Conservation (phyloP, 2,797 vertebrate genomes). For the Adrianichthys oophorus region DNA sequence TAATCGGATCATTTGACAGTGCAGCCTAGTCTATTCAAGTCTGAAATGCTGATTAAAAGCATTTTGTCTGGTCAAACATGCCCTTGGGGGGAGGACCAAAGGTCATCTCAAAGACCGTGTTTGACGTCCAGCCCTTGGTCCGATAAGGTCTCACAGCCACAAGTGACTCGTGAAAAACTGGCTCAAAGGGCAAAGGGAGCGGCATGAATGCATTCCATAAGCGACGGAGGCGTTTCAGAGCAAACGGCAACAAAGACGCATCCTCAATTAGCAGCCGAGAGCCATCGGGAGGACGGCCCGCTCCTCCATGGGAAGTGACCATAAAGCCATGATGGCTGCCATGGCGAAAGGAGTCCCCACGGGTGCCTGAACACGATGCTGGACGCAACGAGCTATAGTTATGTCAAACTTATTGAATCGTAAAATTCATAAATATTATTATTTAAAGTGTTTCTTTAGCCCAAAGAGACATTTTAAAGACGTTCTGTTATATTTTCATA, state of each 20-base stretch:
- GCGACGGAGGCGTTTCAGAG: conserved; percentile 49
- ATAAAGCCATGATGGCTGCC: conserved; percentile 81
- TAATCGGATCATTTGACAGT: conserved; percentile 5
- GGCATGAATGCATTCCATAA: conserved; percentile 44
- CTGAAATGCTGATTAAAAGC: conserved; percentile 42
- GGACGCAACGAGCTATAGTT: conserved; percentile 64
- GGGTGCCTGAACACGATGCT: conserved; percentile 77
- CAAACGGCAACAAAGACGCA: conserved; percentile 23
- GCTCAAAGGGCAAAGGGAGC: conserved; percentile 60
- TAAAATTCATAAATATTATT: conserved; percentile 80
- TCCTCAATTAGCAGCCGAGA: conserved; percentile 58
- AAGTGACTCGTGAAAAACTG: conserved; percentile 45
- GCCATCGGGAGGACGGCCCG: conserved; percentile 65
- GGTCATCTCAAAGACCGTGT: conserved; percentile 60
- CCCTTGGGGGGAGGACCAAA: conserved; percentile 53
- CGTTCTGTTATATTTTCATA: too few species aligned
- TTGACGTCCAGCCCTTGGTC: conserved; percentile 50
- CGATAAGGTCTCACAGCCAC: conserved; percentile 54
- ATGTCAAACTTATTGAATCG: conserved; percentile 83
- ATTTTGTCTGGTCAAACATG: conserved; percentile 35
- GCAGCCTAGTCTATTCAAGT: conserved; percentile 15
- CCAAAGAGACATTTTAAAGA: too few species aligned
- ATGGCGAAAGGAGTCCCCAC: conserved; percentile 68
- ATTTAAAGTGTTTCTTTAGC: conserved; percentile 51
- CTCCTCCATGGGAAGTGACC: conserved; percentile 85